These are phyloP conservation scores for Stichopus chloronotus DNA, from an alignment of 35 echinoderm and acorn worm genomes.

Conservation along the genomic window DNA sequence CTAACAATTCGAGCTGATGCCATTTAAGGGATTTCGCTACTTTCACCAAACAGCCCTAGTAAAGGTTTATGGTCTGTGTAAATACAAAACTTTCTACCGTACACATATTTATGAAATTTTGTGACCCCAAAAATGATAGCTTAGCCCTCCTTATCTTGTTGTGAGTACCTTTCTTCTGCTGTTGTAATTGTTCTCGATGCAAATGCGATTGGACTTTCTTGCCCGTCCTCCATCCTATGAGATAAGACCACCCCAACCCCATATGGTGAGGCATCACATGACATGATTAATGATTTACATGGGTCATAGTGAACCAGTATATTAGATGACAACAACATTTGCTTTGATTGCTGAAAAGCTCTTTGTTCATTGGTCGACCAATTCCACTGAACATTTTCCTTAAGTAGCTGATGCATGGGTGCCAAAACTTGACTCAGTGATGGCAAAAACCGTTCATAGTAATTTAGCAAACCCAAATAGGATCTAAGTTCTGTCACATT, in stretches of 20 bases:
- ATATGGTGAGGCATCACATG: neutral
- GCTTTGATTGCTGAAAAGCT: neutral
- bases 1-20: slow-evolving; percentile 58
- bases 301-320: neutral
- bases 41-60: slow-evolving; percentile 47
- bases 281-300: neutral
- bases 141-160: no score
- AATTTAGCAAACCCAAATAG: slow-evolving; percentile 64
- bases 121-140: no score
- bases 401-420: neutral
- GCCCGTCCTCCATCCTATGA: neutral
- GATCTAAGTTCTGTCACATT: slow-evolving; percentile 61
- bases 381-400: neutral
- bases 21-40: slow-evolving; percentile 27
- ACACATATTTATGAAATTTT: slow-evolving; percentile 72
- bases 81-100: slow-evolving; percentile 52
- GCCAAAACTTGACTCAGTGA: neutral
- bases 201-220: neutral
- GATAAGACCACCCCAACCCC: neutral
- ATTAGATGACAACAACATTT: neutral
- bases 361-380: neutral
- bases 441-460: slow-evolving; percentile 61
- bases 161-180: neutral
- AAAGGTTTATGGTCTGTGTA: slow-evolving; percentile 72
- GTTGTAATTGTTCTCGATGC: slow-evolving; percentile 25